Evolutionary conservation across 2,888 invertebrate species (phyloP), one percentile per base, ranked within the genome.

Genomic region (Spicauda simplicius): DNA sequence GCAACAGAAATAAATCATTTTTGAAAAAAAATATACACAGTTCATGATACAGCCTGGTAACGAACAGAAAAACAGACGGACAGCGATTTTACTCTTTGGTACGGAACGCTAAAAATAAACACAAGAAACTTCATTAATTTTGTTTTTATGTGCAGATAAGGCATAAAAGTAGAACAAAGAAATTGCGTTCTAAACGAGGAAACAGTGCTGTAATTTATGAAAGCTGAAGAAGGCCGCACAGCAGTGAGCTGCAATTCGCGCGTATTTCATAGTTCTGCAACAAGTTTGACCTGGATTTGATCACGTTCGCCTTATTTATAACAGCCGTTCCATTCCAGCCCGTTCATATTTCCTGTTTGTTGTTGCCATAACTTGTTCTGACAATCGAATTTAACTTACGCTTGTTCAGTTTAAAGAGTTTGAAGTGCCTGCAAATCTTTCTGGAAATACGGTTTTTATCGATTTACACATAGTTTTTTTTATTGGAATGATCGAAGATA

Each of bases 281-380:
- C 64, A 59, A 65, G 64, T 65, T 41, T 64, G 58, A 58, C 64
- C 64, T 64, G 58, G 58, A 64, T 64, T 53, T 30, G 58, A 58
- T 58, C 58, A 52, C 58, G 58, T 64, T 64, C 25, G 16, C 50
- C 58, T 58, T 64, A 53, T 58, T 58, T 30, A 53, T 58, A 53
- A 53, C 41, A 52, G 58, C 16, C 58, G 18, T 25, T 25, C 5
- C 25, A 25, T 25, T 25, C 25, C 5, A 25, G 25, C 25, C 25
- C 25, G 25, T 45, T 45, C 64, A 58, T 41, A 33, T 33, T 33
- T 33, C 52, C n/a, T 5, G 54, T 62, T 62, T 33, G 33, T 52
- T 50, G 50, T 50, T 7, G 61, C 53, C 37, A 41, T 45, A 45
- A 58, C 0, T 59, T 48, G 16, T 50, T 5, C 16, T 16, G 48